Conservation (phyloP, 1,140 invertebrate genomes). For the Mamestra configurata region DNA sequence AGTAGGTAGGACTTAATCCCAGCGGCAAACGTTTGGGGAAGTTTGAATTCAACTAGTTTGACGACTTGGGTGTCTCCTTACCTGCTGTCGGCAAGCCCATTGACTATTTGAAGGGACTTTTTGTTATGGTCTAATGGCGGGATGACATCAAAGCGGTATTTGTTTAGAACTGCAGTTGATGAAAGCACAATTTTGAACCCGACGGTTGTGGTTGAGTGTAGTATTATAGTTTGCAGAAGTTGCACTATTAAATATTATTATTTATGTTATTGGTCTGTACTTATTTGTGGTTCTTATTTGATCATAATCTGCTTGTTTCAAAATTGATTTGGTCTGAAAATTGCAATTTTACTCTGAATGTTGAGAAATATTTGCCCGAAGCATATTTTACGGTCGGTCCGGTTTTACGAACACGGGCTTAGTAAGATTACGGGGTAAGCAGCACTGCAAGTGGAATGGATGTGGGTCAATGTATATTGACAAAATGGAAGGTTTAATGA, state of each 20-base stretch:
- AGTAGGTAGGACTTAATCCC: too few species aligned
- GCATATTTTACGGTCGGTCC: conserved; percentile 20
- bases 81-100: conserved; percentile 35
- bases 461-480: not conserved
- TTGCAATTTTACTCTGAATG: conserved; percentile 18
- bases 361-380: conserved; percentile 5
- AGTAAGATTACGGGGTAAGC: conserved; percentile 27
- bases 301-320: not conserved
- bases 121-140: conserved; percentile 22
- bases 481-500: not conserved
- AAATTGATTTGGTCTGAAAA: conserved; percentile 16
- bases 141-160: conserved; percentile 40
- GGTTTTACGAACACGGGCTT: conserved; percentile 10
- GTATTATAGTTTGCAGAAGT: not conserved
- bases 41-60: conserved; percentile 37
- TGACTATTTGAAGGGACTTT: conserved; percentile 7
- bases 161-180: conserved; percentile 2
- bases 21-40: not conserved
- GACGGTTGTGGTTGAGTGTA: not conserved
- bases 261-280: not conserved
- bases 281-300: not conserved
- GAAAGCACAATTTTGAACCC: conserved; percentile 5
- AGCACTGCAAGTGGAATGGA: not conserved
- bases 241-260: not conserved
- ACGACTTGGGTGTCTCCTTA: conserved; percentile 36